Evolutionary conservation across 2,888 invertebrate species (phyloP), one percentile per base, ranked within the genome.

Genomic region (Urechis unicinctus): DNA sequence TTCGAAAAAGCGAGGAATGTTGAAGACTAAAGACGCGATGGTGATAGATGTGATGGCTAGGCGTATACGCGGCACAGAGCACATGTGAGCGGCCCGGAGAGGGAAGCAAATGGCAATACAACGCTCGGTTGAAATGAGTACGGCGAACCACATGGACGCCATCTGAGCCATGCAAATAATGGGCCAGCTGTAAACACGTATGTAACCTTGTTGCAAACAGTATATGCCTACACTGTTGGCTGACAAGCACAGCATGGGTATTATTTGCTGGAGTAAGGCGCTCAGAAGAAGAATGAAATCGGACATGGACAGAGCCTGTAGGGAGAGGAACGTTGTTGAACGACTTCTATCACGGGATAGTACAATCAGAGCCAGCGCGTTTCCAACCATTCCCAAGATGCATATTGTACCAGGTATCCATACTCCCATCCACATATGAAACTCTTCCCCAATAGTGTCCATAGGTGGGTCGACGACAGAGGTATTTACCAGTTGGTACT

Each of bases 21-120:
- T 63, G 50, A 64, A 66, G 41, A 67, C 42, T 2, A 71, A 21
- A 50, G 68, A 68, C n/a, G 68, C 60, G 1, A 60, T 41, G 6
- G 61, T 50, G 28, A 73, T 68, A 47, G 68, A 62, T 6, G 65
- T 60, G 17, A 71, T 66, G 21, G 71, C 68, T 28, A 68, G 55
- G 6, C 58, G 57, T 1, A 70, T 63, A 3, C 50, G 55, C 31
- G 26, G 26, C 28, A 53, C 49, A 25, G 66, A 66, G 42, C 70
- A 68, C 17, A 71, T 65, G 9, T 66, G 52, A 2, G 44, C 46
- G 3, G 72, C 71, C n/a, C 66, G 58, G 17, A 74, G 62, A 0
- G 75, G 74, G 45, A 69, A 68, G 49, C 73, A 73, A 52, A 75
- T 75, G 9, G 74, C 75, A 26, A 72, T 70, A 61, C 72, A 75